Evolutionary conservation across 2,113 vertebrate species (phyloP), one percentile per base, ranked within the genome.

Genomic region (Rhineura floridana): DNA sequence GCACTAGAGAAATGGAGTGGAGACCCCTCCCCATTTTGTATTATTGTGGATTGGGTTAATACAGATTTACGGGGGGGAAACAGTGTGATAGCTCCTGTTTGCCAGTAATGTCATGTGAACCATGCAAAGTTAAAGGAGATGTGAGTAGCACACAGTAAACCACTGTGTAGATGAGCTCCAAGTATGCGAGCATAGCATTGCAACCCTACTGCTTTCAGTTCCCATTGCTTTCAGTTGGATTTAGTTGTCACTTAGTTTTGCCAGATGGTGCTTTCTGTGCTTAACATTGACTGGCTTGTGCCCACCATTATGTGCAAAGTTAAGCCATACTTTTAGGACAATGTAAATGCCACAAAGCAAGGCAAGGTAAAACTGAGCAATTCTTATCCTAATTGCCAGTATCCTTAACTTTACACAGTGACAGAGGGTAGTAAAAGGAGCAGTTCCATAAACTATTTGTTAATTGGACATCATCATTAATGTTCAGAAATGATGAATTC

Each of bases 401-500:
- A 73, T 75, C 39, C 33, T 81, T 63, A 73, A 75, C 30, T 81
- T 4, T 75, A 4, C 9, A 21, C 59, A 4, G 11, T 82, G 79
- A 62, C 42, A 75, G 70, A 33, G 48, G 55, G 44, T 73, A 63
- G 3, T 79, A 82, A 82, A 87, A 82, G 23, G 30, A 75, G 48
- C 25, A 36, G 63, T 82, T 33, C 86, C 33, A 63, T 87, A 75
- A 62, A 48, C 52, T 46, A 76, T 87, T 82, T 33, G 63, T 75
- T 87, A 87, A 82, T 50, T 63, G 67, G 70, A 50, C 25, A 67
- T 25, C 39, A 80, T 52, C 25, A 69, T 87, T 87, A 87, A 78
- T 55, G 52, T 80, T 80, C n/a, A 69, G 36, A 70, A 52, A 78
- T 79, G 13, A 80, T 80, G 79, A 80, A 80, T 79, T 87, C 33